These are phyloP conservation scores for Empidonax alnorum DNA, from an alignment of 2,113 vertebrate genomes.

Conservation along the genomic window DNA sequence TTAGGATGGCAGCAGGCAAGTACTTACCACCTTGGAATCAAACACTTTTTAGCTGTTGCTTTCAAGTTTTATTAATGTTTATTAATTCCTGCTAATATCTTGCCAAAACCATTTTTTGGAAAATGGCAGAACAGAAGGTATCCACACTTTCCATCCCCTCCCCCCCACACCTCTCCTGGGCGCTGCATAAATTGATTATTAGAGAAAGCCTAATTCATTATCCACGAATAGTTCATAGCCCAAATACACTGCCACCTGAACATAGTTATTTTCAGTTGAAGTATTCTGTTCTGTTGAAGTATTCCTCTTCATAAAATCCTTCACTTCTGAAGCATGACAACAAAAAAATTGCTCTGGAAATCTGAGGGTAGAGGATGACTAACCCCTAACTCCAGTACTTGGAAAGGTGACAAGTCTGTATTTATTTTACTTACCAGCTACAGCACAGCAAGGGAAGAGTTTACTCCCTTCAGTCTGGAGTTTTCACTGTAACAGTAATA, in stretches of 20 bases:
- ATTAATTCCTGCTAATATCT: neutral
- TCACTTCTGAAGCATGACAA: neutral
- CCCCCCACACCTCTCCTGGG: neutral
- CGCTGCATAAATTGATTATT: neutral
- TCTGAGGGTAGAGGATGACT: neutral
- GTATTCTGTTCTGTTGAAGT: neutral
- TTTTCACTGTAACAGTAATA: neutral
- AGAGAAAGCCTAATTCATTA: conserved; percentile 2
- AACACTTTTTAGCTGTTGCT: neutral
- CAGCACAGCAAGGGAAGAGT: neutral
- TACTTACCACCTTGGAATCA: neutral
- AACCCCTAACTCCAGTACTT: neutral
- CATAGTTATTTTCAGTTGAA: neutral
- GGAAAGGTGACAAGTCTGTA: neutral
- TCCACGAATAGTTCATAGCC: neutral
- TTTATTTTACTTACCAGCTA: neutral
- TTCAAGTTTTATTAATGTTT: neutral
- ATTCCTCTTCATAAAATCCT: neutral
- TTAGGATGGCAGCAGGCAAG: neutral
- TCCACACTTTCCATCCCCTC: neutral
- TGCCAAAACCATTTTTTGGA: neutral
- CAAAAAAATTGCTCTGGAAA: neutral
- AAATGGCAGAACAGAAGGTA: neutral
- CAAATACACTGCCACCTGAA: neutral
- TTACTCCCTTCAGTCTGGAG: neutral